Conservation (phyloP, 2,888 invertebrate genomes). For the Apeira syringaria region DNA sequence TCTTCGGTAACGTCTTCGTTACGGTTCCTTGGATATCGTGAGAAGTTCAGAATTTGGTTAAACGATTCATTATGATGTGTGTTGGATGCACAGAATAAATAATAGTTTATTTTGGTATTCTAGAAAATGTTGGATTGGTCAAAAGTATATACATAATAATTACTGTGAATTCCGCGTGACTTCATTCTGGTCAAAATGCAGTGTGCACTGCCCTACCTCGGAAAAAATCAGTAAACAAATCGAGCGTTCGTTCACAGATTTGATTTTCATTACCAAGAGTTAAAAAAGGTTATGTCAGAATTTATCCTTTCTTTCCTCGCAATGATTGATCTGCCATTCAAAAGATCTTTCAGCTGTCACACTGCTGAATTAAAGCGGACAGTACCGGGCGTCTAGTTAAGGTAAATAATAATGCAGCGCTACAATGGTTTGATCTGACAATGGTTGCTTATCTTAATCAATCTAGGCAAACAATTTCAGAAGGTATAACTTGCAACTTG, state of each 20-base stretch:
- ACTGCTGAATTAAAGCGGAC: conserved; percentile 51
- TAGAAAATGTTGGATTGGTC: too few relatives aligned
- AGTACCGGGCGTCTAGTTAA: conserved; percentile 40
- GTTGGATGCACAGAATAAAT: not conserved
- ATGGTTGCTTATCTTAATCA: conserved; percentile 24
- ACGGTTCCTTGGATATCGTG: conserved; percentile 42
- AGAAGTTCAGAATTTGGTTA: conserved; percentile 34
- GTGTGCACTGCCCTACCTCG: too few relatives aligned
- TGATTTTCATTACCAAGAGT: too few relatives aligned
- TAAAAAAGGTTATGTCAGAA: too few relatives aligned
- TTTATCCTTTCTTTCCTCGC: conserved; percentile 8
- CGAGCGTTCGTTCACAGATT: too few relatives aligned
- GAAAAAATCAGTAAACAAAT: too few relatives aligned
- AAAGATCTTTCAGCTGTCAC: conserved; percentile 65
- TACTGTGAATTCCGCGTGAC: too few relatives aligned
- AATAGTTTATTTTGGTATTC: not conserved
- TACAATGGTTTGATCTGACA: conserved; percentile 19
- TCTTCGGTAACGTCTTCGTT: conserved; percentile 66
- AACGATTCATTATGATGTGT: conserved; percentile 28
- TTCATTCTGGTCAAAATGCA: too few relatives aligned
- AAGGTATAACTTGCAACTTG: conserved; percentile 1
- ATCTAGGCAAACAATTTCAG: conserved; percentile 27
- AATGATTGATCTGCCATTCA: conserved; percentile 23
- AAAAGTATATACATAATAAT: too few relatives aligned
- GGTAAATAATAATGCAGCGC: conserved; percentile 17